These are phyloP conservation scores for Taurulus bubalis DNA, from an alignment of 2,113 vertebrate genomes.

Conservation along the genomic window DNA sequence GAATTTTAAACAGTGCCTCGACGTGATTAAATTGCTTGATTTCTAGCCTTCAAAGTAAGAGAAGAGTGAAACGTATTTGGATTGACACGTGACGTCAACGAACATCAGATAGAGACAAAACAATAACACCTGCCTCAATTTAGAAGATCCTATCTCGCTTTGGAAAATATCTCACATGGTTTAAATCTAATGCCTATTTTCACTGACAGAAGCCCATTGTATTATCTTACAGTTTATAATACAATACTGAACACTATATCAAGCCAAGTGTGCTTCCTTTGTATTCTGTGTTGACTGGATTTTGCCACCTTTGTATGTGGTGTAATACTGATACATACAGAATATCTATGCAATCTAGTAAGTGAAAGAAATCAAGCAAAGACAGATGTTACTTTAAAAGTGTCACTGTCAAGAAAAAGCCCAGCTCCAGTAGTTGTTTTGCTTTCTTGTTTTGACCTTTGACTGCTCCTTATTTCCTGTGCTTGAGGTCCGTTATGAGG, in stretches of 20 bases:
- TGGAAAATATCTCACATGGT: constrained; percentile 69
- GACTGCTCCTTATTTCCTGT: constrained; percentile 60
- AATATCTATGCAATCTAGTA: background rate
- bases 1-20: constrained; percentile 47
- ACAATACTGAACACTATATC: constrained; percentile 26
- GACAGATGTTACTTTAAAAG: background rate
- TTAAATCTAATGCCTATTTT: constrained; percentile 59
- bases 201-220: constrained; percentile 31
- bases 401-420: background rate
- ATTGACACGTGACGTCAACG: constrained; percentile 66
- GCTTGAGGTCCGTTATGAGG: constrained; percentile 55
- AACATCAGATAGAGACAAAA: constrained; percentile 72
- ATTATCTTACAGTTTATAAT: constrained; percentile 43
- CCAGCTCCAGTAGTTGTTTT: constrained; percentile 12
- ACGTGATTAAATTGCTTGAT: constrained; percentile 33
- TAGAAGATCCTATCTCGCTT: constrained; percentile 65
- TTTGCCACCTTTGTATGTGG: background rate
- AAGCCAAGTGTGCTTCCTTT: background rate
- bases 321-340: constrained; percentile 10
- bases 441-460: constrained; percentile 41
- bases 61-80: constrained; percentile 5
- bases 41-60: constrained; percentile 44
- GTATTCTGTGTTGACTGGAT: background rate
- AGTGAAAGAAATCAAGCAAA: background rate
- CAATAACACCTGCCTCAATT: constrained; percentile 69